Evolutionary conservation across 2,113 vertebrate genomes (phyloP), one percentile per base, ranked within the genome.

Genomic region (Leptodactylus fuscus): DNA sequence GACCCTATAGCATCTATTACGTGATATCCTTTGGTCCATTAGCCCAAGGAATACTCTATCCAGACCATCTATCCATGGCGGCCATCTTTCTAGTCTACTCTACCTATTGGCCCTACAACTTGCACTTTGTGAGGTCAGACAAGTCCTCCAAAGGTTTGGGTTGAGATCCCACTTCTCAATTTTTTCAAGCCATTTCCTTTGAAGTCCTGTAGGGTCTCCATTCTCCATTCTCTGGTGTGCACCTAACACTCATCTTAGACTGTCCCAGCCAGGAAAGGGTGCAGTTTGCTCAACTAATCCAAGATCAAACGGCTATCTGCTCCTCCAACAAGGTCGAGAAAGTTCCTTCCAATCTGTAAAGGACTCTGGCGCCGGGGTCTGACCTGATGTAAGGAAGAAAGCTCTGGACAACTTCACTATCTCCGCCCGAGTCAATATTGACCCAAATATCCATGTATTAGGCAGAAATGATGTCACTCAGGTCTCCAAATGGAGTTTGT

Each of bases 381-480:
- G 70, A 75, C 76, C 83, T 85, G 62, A 44, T 69, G 36, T 85
- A 49, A 87, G 80, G 65, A 81, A 83, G 74, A 79, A 83, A 83
- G 49, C 65, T 44, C 20, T 15, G 58, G 44, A 36, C 77, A 80
- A 49, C 46, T 49, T 32, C 32, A 18, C 79, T 53, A 48, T 78
- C 76, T 81, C 65, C 51, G 53, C 16, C 41, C 75, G 2, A 81
- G 87, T 87, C 88, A 88, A 87, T 88, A 88, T 89, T 89, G 85
- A 87, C 75, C 27, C 29, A 88, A 58, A 86, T 86, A 78, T 86
- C 77, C 76, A 76, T 60, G 77, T 71, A 83, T 80, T 73, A 69
- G 36, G 83, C 58, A 29, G 22, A 20, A 27, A 55, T 89, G 88
- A 89, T 83, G 82, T 89, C 88, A 88, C 27, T 46, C 13, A 51